Percentiles rank a stretch among this genome's conserved stretches.
phyloP scores from a whole-genome alignment of 2,113 vertebrate species.

The Leiothrix lutea region DNA sequence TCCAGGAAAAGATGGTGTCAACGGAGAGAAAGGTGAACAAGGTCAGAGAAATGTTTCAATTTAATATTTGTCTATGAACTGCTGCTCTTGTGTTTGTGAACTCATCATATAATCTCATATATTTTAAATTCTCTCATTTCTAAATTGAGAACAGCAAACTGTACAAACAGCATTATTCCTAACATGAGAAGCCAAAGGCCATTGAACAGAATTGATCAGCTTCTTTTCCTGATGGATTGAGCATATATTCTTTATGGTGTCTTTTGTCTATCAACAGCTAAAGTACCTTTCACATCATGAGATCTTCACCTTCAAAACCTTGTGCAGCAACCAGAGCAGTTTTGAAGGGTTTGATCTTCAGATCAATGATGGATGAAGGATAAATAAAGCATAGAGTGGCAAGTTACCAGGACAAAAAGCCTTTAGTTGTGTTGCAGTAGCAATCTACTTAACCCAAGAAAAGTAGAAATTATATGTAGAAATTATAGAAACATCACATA shows the following conservation, averaged over 20 bases:
- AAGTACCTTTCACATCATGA: not conserved
- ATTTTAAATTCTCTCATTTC: not conserved
- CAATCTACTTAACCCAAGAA: not conserved
- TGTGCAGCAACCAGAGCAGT: not conserved
- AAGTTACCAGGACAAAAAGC: not conserved
- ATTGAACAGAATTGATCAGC: not conserved
- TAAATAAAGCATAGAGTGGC: not conserved
- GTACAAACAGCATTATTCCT: not conserved
- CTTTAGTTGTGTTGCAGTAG: not conserved
- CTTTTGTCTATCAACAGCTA: not conserved
- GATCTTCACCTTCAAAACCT: not conserved
- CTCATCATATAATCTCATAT: not conserved
- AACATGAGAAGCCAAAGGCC: not conserved
- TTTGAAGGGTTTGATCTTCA: not conserved
- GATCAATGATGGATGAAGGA: not conserved
- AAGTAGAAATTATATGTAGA: not conserved
- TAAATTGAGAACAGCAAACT: not conserved
- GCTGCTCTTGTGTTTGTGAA: not conserved
- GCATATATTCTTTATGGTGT: not conserved
- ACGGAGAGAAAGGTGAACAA: conserved; percentile 83
- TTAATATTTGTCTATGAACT: not conserved
- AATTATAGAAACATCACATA: accelerated
- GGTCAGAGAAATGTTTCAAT: conserved; percentile 71
- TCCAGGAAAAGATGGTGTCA: conserved; percentile 76
- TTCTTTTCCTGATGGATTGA: not conserved